Conservation (phyloP, 2,113 vertebrate genomes). For the Willisornis vidua region DNA sequence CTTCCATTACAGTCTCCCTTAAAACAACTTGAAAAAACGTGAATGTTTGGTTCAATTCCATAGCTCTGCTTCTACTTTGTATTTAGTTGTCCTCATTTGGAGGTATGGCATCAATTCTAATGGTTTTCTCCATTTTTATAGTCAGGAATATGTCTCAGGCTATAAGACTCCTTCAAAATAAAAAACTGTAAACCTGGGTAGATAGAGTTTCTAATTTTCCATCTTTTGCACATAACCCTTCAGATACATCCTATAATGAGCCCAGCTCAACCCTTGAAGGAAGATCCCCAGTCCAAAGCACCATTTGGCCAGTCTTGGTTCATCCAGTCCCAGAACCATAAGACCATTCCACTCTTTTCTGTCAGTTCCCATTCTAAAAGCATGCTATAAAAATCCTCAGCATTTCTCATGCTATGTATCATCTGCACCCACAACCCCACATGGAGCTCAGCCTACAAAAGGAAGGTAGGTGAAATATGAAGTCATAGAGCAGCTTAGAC, state of each 20-base stretch:
- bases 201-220: background rate
- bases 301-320: background rate
- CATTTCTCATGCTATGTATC: background rate
- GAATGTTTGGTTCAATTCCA: rapidly evolving
- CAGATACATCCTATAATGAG: background rate
- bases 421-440: background rate
- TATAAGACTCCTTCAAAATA: background rate
- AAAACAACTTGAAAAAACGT: background rate
- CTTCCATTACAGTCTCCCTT: background rate
- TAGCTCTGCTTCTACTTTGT: background rate
- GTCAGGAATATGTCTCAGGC: background rate
- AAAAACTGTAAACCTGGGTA: background rate
- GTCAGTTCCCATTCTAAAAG: background rate
- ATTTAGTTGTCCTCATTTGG: background rate
- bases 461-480: background rate
- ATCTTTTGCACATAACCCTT: background rate
- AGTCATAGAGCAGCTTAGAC: background rate
- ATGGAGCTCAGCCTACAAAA: background rate
- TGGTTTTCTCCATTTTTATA: background rate
- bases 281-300: background rate
- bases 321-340: background rate
- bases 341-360: background rate
- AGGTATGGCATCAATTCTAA: background rate
- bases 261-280: background rate
- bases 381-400: background rate